A percentile compares a stretch with the other conserved stretches of the same genome.
Conservation (phyloP, 2,797 vertebrate species). For the Ara ararauna region DNA sequence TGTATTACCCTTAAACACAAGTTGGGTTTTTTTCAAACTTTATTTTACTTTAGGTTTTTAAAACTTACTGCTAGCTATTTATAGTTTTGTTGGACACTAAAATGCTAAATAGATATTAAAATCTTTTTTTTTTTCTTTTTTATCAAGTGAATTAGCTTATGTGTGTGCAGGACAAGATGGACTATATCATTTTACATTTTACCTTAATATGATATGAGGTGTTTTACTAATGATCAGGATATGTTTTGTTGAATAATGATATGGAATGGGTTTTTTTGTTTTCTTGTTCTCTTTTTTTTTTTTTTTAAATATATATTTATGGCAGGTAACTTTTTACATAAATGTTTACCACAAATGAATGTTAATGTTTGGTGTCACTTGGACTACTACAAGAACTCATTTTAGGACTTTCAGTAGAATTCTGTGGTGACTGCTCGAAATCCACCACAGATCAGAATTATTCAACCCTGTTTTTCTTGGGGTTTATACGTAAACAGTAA, state of each 20-base stretch:
- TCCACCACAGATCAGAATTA: conserved; percentile 77
- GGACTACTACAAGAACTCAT: conserved; percentile 82
- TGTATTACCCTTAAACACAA: conserved; percentile 49
- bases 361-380: conserved; percentile 90
- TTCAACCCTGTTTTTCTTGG: conserved; percentile 81
- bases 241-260: conserved; percentile 82
- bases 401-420: conserved; percentile 80
- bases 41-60: conserved; percentile 51
- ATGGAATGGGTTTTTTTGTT: conserved; percentile 81
- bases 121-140: conserved; percentile 60
- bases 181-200: conserved; percentile 82
- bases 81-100: conserved; percentile 83
- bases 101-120: conserved; percentile 77
- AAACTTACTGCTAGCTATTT: conserved; percentile 57
- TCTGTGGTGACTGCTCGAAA: conserved; percentile 77
- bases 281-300: conserved; percentile 57
- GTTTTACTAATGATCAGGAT: conserved; percentile 87
- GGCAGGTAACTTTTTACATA: conserved; percentile 91
- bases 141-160: conserved; percentile 78
- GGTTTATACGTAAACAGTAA: conserved; percentile 83
- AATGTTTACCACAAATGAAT: conserved; percentile 93
- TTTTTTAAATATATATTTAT: conserved; percentile 62
- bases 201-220: conserved; percentile 86
- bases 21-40: neutral
- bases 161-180: conserved; percentile 81